Conservation (phyloP, 2,113 vertebrate species). For the Sitta europaea region DNA sequence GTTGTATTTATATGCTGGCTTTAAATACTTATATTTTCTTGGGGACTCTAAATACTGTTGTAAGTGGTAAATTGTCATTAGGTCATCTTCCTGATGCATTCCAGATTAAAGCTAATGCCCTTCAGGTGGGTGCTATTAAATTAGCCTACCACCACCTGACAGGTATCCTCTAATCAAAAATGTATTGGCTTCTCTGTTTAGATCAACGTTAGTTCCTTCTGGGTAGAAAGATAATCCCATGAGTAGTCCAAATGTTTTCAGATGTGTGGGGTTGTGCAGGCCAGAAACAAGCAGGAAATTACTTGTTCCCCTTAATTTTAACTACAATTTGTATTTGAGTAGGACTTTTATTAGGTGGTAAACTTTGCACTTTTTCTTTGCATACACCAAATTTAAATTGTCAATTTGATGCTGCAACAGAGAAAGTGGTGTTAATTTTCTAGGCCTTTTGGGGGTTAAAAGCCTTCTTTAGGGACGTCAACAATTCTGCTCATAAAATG, state of each 20-base stretch:
- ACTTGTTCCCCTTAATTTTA: not conserved
- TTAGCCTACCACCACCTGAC: not conserved
- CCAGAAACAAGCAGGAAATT: conserved; percentile 22
- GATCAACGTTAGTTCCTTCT: not conserved
- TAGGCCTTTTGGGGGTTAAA: not conserved
- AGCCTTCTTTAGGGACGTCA: not conserved
- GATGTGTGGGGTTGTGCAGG: not conserved
- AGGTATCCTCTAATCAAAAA: conserved; percentile 13
- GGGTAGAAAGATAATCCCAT: not conserved
- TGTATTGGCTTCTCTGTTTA: not conserved
- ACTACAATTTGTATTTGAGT: not conserved
- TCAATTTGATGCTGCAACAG: not conserved
- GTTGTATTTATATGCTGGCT: not conserved
- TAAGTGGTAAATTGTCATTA: conserved; percentile 33
- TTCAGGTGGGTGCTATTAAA: conserved; percentile 37
- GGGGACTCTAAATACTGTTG: conserved; percentile 3
- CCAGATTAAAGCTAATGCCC: conserved; percentile 5
- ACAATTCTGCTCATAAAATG: not conserved
- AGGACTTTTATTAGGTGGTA: not conserved
- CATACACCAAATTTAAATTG: not conserved
- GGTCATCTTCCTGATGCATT: not conserved
- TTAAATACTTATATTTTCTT: not conserved
- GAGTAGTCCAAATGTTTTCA: not conserved
- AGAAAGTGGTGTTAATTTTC: not conserved
- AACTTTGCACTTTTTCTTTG: not conserved